phyloP scores from a whole-genome alignment of 2,797 vertebrate species.

The Aldrovandia affinis region DNA sequence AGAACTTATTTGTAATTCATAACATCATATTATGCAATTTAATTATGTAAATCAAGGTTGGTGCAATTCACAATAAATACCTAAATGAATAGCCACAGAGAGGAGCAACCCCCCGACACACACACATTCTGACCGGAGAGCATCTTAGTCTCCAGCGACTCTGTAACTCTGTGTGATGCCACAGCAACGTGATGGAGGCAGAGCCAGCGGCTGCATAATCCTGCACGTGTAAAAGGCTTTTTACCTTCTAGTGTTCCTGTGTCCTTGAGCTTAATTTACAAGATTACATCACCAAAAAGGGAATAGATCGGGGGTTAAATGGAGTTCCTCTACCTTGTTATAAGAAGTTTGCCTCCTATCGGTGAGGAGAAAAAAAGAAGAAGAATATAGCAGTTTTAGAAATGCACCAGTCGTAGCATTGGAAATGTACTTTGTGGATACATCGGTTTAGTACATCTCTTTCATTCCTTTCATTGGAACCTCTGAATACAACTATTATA shows the following conservation, averaged over 20 bases:
- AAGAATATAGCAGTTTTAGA: background rate
- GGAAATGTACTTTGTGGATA: background rate
- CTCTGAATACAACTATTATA: background rate
- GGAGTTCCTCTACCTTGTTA: conserved; percentile 11
- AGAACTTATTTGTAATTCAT: conserved; percentile 3
- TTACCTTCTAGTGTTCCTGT: background rate
- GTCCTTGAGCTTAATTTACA: conserved; percentile 21
- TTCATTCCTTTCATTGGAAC: background rate
- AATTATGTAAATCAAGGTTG: conserved; percentile 18
- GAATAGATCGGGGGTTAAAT: background rate
- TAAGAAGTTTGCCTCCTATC: conserved; percentile 7
- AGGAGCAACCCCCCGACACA: background rate
- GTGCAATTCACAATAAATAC: conserved; percentile 5
- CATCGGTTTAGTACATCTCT: background rate
- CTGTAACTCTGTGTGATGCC: background rate
- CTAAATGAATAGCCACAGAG: background rate
- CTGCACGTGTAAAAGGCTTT: conserved; percentile 11
- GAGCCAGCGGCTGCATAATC: background rate
- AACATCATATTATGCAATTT: conserved; percentile 15
- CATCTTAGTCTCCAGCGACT: background rate
- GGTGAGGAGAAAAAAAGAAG: background rate
- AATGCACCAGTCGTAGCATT: background rate
- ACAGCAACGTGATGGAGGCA: background rate
- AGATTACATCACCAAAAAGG: conserved; percentile 5
- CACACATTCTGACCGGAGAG: background rate